These are phyloP conservation scores for Digitonthophagus gazella DNA, from an alignment of 2,888 invertebrate genomes.

Conservation along the genomic window DNA sequence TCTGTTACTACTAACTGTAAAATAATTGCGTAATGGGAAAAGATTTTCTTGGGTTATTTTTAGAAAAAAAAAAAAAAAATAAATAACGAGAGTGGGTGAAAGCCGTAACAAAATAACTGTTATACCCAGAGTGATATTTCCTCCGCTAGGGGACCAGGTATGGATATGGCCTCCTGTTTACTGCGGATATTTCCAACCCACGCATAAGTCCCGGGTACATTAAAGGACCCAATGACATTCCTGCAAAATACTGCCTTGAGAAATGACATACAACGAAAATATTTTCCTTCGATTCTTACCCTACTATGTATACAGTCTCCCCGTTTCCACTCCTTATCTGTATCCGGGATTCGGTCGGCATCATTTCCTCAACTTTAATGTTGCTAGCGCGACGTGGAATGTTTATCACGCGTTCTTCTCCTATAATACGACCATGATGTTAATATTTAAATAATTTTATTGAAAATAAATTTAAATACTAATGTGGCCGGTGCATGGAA, in stretches of 20 bases:
- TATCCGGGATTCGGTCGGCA: slow-evolving; percentile 55
- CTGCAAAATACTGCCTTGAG: slow-evolving; percentile 36
- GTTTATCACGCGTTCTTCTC: slow-evolving; percentile 43
- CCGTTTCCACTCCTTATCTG: slow-evolving; percentile 50
- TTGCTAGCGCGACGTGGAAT: slow-evolving; percentile 55
- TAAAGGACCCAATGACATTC: slow-evolving; percentile 45
- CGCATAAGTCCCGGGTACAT: slow-evolving; percentile 44
- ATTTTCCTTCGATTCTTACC: slow-evolving; percentile 40
- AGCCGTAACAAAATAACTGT: not conserved
- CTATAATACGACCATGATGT: slow-evolving; percentile 19
- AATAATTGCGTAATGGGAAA: too few species aligned
- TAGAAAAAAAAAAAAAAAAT: too few species aligned
- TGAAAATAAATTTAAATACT: slow-evolving; percentile 23
- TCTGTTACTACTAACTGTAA: slow-evolving; percentile 33
- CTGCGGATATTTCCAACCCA: slow-evolving; percentile 47
- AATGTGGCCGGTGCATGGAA: slow-evolving; percentile 26
- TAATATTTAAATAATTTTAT: not conserved
- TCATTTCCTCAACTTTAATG: slow-evolving; percentile 54
- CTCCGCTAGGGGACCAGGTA: slow-evolving; percentile 54
- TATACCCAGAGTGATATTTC: slow-evolving; percentile 52
- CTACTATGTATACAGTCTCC: slow-evolving; percentile 53
- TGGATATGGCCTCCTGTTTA: slow-evolving; percentile 48
- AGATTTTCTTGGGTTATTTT: too few species aligned
- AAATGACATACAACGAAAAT: slow-evolving; percentile 8
- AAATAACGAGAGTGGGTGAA: not conserved